Evolutionary conservation across 2,797 vertebrate genomes (phyloP), one percentile per base, ranked within the genome.

Genomic region (Spinibarbus caldwelli): DNA sequence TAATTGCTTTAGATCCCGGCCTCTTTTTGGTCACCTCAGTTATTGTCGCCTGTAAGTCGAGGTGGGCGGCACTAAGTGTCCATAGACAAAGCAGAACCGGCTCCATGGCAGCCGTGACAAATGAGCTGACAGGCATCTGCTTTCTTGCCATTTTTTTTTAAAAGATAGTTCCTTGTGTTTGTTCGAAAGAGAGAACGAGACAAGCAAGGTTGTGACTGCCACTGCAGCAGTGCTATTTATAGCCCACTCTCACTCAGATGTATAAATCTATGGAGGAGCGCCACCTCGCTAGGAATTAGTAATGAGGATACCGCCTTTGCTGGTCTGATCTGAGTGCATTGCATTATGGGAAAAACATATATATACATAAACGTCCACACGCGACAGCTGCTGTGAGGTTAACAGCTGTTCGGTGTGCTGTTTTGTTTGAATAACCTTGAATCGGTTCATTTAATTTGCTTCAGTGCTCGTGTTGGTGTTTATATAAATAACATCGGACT

Each of bases 161-260:
- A 88, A 86, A 89, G 89, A 87, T 85, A 75, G 86, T 88, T 62
- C 67, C 66, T 72, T 47, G n/a, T 49, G 59, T 76, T 29, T 90
- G 86, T 84, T 85, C 67, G 86, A 86, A 90, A 87, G 86, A 31
- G 38, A 90, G 88, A 52, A 54, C 54, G 67, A 92, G 90, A 91
- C 91, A 86, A 92, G 90, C 77, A 84, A 86, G 86, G 80, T 83
- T 90, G 85, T 68, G 81, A 88, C 89, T 89, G 80, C 88, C 89
- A 90, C 91, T 38, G 91, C 92, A 91, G 91, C 80, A 79, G 80
- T 80, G 85, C 93, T 95, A 95, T 95, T 94, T 94, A 91, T 94
- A 95, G 94, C 78, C 66, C 86, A 43, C 66, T 91, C 88, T 90
- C 77, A 89, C 88, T 89, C 6, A 86, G 89, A 91, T 88, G 83